Evolutionary conservation across 2,888 invertebrate genomes (phyloP).

Genomic region (Cheilosia scutellata): DNA sequence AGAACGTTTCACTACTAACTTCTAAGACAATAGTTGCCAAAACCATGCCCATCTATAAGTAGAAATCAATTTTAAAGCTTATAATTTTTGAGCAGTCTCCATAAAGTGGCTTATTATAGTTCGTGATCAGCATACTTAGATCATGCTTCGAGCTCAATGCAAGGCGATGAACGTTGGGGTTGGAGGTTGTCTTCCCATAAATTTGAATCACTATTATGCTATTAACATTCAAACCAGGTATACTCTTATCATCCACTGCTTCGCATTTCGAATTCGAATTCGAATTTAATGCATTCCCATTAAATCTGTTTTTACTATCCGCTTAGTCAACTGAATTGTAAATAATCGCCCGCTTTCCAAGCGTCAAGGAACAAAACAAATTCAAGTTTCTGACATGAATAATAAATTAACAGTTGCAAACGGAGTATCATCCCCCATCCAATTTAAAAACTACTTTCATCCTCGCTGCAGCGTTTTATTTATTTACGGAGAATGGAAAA

Average conservation of each 20-base stretch:
- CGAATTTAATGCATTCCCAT: background rate
- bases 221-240: no score
- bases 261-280: background rate
- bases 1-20: no score
- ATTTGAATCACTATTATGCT: no score
- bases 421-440: background rate
- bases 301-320: background rate
- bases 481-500: constrained; percentile 46
- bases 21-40: no score
- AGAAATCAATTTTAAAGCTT: no score
- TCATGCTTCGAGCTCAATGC: no score
- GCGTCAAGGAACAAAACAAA: background rate
- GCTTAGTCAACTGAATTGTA: background rate
- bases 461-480: constrained; percentile 10
- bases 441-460: constrained; percentile 23
- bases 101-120: no score
- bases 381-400: constrained; percentile 47
- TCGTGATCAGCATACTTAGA: no score
- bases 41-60: no score
- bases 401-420: constrained; percentile 23
- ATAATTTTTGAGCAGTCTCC: no score
- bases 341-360: background rate
- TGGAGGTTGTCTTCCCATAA: no score
- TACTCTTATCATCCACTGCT: background rate
- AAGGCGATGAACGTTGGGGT: no score